Base-by-base conservation (phyloP, 2,113 vertebrate species). In the Cyanistes caeruleus region DNA sequence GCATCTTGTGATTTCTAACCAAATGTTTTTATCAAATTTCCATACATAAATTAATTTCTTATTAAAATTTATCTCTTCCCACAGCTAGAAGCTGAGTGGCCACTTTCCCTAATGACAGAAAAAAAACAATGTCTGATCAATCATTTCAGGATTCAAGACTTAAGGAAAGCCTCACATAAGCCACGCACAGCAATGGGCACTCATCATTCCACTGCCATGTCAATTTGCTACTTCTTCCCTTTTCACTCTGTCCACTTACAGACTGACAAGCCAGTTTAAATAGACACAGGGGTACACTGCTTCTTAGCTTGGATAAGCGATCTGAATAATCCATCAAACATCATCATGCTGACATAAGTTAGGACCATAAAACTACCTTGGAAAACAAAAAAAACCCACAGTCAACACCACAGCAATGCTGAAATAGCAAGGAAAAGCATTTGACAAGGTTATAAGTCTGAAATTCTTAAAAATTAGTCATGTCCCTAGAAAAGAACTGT, bases 41-140 rank as follows among this genome's bases (percentile, higher is more conserved):
- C 59, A 56, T 73, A 28, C 30, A 90, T 79, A 92, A 92, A 88
- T 75, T 93, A 13, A 93, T 96, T 97, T 97, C 51, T 95, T 95
- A 81, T 73, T 95, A 73, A 89, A 87, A 81, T 84, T 86, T 87
- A 67, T 93, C 4, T 94, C 87, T 96, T 94, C 76, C 72, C 51
- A 44, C 60, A 69, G 21, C 43, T 95, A 80, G 73, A 95, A 69
- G 11, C 53, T 27, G 65, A 49, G 65, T 94, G 74, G 13, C 21
- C 33, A 65, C 35, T 89, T 78, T 93, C 43, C 39, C 63, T 79
- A 33, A 87, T 55, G 33, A 90, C 58, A 80, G 60, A 83, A 75
- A 96, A 91, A 95, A 68, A 4, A 4, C 39, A 7, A 49, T 41
- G 22, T 52, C 74, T 91, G 80, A 83, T 93, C 65, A 96, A 93